Evolutionary conservation across 1,140 invertebrate species (phyloP).

Genomic region (Lordiphosa collinella): DNA sequence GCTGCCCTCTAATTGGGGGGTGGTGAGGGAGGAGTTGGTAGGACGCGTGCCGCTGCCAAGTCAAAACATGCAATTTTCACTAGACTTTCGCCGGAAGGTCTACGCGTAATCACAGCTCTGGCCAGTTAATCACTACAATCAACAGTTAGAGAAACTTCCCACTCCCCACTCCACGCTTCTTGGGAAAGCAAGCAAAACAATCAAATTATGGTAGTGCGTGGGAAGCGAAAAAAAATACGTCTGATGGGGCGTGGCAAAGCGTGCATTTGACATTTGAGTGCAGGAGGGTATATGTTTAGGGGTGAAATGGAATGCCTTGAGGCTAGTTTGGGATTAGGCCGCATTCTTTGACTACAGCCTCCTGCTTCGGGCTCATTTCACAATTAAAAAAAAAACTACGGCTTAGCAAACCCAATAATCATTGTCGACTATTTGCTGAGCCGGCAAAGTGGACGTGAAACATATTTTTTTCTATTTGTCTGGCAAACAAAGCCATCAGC

Average conservation of each 20-base stretch:
- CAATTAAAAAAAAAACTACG: constrained; percentile 43
- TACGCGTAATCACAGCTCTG: constrained; percentile 38
- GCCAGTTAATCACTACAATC: constrained; percentile 75
- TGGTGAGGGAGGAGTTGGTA: not conserved
- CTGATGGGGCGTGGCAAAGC: constrained; percentile 19
- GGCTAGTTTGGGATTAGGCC: constrained; percentile 40
- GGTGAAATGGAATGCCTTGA: constrained; percentile 33
- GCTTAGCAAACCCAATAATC: constrained; percentile 20
- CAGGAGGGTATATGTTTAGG: constrained; percentile 2
- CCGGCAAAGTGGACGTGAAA: constrained; percentile 60
- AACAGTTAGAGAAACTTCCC: constrained; percentile 44
- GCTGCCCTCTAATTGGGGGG: constrained; percentile 28
- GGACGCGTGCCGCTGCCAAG: constrained; percentile 41
- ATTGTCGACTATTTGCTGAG: constrained; percentile 39
- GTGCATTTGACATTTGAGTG: constrained; percentile 32
- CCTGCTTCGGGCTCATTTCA: constrained; percentile 47
- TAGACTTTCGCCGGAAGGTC: constrained; percentile 45
- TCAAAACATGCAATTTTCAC: constrained; percentile 72
- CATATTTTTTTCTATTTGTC: constrained; percentile 68
- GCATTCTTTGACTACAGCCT: not conserved
- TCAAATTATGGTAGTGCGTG: constrained; percentile 59
- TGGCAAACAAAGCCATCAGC: constrained; percentile 29
- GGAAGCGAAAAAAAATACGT: constrained; percentile 30
- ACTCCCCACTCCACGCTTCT: not conserved
- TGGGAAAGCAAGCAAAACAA: constrained; percentile 51